Conservation (phyloP, 2,113 vertebrate species). For the Austrofundulus limnaeus region DNA sequence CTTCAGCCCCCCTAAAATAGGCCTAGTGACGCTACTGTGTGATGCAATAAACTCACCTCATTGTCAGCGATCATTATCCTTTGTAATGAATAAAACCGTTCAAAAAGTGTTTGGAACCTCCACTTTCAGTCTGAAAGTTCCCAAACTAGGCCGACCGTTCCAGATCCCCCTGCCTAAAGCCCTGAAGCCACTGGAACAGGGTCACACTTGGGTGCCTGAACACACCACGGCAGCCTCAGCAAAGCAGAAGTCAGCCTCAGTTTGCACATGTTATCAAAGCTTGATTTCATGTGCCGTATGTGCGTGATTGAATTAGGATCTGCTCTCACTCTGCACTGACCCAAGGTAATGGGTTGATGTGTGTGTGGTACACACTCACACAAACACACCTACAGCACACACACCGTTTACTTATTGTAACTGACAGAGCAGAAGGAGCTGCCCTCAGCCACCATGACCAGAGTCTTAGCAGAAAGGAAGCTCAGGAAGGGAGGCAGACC, state of each 20-base stretch:
- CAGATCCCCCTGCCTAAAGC: slow-evolving; percentile 25
- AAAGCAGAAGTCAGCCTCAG: slow-evolving; percentile 55
- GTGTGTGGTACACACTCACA: slow-evolving; percentile 23
- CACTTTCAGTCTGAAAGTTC: slow-evolving; percentile 27
- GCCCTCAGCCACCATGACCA: slow-evolving; percentile 40
- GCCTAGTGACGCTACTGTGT: too few relatives aligned
- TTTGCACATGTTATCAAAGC: too few relatives aligned
- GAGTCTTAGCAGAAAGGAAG: slow-evolving; percentile 39
- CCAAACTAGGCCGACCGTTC: background rate
- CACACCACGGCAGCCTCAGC: slow-evolving; percentile 41
- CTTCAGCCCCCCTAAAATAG: too few relatives aligned
- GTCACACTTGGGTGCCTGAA: slow-evolving; percentile 33
- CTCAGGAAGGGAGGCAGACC: slow-evolving; percentile 7
- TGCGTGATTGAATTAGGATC: slow-evolving; percentile 65
- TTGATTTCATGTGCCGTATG: slow-evolving; percentile 54
- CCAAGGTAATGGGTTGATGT: slow-evolving; percentile 55
- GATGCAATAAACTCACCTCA: background rate
- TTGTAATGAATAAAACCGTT: background rate
- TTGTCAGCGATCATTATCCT: background rate
- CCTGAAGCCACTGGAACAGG: slow-evolving; percentile 28
- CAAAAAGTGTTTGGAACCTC: background rate
- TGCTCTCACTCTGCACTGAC: slow-evolving; percentile 51
- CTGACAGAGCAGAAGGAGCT: slow-evolving; percentile 60
- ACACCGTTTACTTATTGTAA: slow-evolving; percentile 49
- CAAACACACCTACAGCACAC: slow-evolving; percentile 24